Evolutionary conservation across 2,888 invertebrate genomes (phyloP), one percentile per base, ranked within the genome.

Genomic region (Pammene fasciana): DNA sequence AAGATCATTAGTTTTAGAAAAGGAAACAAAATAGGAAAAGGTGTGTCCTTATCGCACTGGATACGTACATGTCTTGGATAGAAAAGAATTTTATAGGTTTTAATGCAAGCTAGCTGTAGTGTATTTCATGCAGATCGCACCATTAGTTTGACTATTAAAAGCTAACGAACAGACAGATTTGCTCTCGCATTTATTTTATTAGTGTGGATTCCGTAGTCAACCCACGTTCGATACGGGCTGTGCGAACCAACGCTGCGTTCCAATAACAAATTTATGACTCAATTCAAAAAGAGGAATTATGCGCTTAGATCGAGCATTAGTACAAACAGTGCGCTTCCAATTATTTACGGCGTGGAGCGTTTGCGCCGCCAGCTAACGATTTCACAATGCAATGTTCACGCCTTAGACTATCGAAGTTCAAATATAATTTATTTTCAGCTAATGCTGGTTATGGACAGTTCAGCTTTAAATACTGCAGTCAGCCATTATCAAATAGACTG

Each of bases 251-350:
- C 74, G 68, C 73, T 74, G 66, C 74, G 77, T 78, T 81, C 75
- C 72, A 77, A 76, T 75, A 75, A 75, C 74, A 73, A 83, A 83
- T 86, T 88, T 89, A 89, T 88, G 82, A 80, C 86, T 88, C 86
- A 86, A 89, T 88, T 85, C 79, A 74, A 75, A 79, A 82, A 86
- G 81, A 84, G 84, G 82, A 86, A 85, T 83, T 86, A 87, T 87
- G 82, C 77, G 79, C 82, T 84, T 81, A 80, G 83, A 86, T 87
- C 80, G 78, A 72, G 79, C 83, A 88, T 89, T 87, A 88, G 86
- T 83, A 84, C 83, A 84, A 87, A 87, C 84, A 86, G 84, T 84
- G 79, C 82, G 81, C 85, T 85, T 88, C 86, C 83, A 86, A 88
- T 88, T 88, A 89, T 89, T 88, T 86, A 88, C 83, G 82, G 85